These are phyloP conservation scores for Callimorpha dominula DNA, from an alignment of 2,888 invertebrate species.

Conservation along the genomic window DNA sequence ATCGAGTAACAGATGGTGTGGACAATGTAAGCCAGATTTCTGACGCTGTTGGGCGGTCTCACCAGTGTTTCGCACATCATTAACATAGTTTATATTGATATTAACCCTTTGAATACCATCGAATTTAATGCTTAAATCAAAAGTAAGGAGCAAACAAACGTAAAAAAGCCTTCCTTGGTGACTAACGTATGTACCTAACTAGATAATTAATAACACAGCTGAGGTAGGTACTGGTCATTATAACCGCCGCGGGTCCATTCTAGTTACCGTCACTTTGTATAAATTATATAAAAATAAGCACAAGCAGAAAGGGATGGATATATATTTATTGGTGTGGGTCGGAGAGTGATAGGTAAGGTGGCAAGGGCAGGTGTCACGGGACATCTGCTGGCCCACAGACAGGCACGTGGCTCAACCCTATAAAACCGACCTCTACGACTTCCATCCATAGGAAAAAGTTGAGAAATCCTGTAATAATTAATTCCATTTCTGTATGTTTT, in stretches of 20 bases:
- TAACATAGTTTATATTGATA: too few relatives aligned
- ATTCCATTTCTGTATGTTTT: constrained; percentile 31
- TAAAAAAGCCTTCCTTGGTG: constrained; percentile 18
- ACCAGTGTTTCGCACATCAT: too few relatives aligned
- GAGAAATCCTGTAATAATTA: constrained; percentile 70
- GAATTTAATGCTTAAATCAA: not conserved
- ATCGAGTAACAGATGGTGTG: too few relatives aligned
- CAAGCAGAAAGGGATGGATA: constrained; percentile 71
- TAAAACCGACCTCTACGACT: constrained; percentile 72
- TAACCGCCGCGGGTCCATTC: constrained; percentile 81
- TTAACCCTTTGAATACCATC: too few relatives aligned
- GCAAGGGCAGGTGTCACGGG: constrained; percentile 84
- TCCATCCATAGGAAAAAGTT: constrained; percentile 73
- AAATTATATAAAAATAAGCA: constrained; percentile 86
- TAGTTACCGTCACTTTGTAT: constrained; percentile 85
- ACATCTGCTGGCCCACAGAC: constrained; percentile 81
- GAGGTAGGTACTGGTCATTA: constrained; percentile 76
- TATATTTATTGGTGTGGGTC: constrained; percentile 62
- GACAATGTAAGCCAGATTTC: too few relatives aligned
- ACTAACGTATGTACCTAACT: constrained; percentile 42
- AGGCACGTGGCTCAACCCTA: constrained; percentile 85
- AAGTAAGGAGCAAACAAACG: not conserved
- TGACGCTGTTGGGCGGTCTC: too few relatives aligned
- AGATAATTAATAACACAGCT: constrained; percentile 72
- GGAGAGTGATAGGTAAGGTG: constrained; percentile 78